phyloP scores from a whole-genome alignment of 2,113 vertebrate genomes.

The Salvelinus fontinalis region DNA sequence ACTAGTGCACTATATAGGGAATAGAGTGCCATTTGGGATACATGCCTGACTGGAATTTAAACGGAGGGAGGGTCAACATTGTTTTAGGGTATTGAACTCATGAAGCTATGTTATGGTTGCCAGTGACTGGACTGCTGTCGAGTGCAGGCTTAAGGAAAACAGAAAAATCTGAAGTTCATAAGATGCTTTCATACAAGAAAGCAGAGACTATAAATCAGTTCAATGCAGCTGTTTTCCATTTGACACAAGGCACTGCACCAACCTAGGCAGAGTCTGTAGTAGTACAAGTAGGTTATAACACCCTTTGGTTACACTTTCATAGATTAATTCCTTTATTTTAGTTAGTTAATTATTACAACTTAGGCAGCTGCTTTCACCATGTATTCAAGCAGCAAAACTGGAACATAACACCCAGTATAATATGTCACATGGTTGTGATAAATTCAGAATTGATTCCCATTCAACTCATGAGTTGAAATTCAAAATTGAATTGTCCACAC shows the following conservation, averaged over 20 bases:
- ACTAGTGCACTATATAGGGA: too few relatives aligned
- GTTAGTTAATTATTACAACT: too few relatives aligned
- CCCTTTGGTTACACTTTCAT: too few relatives aligned
- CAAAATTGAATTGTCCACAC: too few relatives aligned
- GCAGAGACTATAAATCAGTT: not conserved
- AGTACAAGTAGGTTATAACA: too few relatives aligned
- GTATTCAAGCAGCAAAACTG: too few relatives aligned
- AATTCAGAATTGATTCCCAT: too few relatives aligned
- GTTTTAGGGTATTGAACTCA: slow-evolving; percentile 16
- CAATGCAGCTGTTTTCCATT: not conserved
- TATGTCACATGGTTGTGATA: too few relatives aligned
- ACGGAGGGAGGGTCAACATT: slow-evolving; percentile 13
- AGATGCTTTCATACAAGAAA: not conserved
- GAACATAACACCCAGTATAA: too few relatives aligned
- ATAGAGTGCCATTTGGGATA: not conserved
- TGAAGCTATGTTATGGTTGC: not conserved
- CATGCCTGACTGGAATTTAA: slow-evolving; percentile 8
- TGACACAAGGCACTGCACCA: slow-evolving; percentile 5
- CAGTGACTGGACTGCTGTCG: slow-evolving; percentile 22
- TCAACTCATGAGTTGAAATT: too few relatives aligned
- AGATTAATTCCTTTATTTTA: too few relatives aligned
- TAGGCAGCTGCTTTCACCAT: too few relatives aligned
- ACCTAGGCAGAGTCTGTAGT: not conserved
- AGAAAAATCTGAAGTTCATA: not conserved
- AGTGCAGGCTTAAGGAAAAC: slow-evolving; percentile 30